Evolutionary conservation across 2,113 vertebrate genomes (phyloP).

Genomic region (Ivindomyrus marchei): DNA sequence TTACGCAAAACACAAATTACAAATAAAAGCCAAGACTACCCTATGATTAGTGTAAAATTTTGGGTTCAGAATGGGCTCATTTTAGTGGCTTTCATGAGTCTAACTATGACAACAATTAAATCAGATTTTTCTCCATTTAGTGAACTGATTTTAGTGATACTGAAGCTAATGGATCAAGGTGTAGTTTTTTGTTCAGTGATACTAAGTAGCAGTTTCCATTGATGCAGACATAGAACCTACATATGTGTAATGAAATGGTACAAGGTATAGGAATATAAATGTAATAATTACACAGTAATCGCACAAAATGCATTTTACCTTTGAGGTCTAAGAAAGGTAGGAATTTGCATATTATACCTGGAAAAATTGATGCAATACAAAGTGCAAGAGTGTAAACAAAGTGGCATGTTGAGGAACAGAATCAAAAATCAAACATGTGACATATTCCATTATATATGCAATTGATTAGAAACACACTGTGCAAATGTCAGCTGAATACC

Average conservation of each 20-base stretch:
- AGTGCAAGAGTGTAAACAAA: background rate
- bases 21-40: background rate
- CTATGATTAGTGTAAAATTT: background rate
- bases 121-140: background rate
- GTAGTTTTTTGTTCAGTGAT: background rate
- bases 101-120: background rate
- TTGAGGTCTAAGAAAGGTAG: background rate
- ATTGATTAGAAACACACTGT: background rate
- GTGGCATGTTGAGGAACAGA: background rate
- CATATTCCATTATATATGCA: background rate
- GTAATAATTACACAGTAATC: background rate
- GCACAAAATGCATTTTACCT: background rate
- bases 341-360: background rate
- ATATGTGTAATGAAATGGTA: background rate
- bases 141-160: background rate
- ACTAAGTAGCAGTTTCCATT: background rate
- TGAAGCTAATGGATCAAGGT: background rate
- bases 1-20: background rate
- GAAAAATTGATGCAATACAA: background rate
- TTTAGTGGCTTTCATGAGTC: background rate
- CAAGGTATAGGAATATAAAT: background rate
- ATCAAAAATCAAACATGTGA: background rate
- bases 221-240: background rate
- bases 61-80: background rate
- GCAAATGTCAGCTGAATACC: background rate